A percentile compares a stretch with the other conserved stretches of the same genome.
Evolutionary conservation across 2,888 invertebrate genomes (phyloP).

Genomic region (Drosophila testacea): DNA sequence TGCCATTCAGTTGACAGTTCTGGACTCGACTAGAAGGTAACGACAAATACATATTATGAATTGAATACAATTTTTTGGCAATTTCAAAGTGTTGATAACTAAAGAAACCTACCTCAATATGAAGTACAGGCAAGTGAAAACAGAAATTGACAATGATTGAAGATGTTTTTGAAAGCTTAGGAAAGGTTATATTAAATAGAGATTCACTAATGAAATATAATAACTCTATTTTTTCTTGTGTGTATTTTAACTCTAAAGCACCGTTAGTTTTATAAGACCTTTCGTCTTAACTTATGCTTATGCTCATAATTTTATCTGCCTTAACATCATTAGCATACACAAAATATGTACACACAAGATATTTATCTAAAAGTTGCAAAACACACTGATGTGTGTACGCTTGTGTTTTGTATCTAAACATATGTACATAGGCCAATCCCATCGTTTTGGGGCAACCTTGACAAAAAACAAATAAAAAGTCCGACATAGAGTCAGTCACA

Average conservation of each 20-base stretch:
- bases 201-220: neutral
- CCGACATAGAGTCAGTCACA: slow-evolving; percentile 3
- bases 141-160: slow-evolving; percentile 5
- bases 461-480: slow-evolving; percentile 13
- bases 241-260: neutral
- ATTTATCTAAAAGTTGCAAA: slow-evolving; percentile 41
- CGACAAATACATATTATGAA: neutral
- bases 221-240: no score
- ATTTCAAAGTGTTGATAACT: slow-evolving; percentile 33
- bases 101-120: slow-evolving; percentile 63
- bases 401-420: slow-evolving; percentile 19
- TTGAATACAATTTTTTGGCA: slow-evolving; percentile 6
- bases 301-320: slow-evolving; percentile 37
- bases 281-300: slow-evolving; percentile 17
- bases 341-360: slow-evolving; percentile 36
- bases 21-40: slow-evolving; percentile 30
- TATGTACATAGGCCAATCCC: slow-evolving; percentile 36
- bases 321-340: slow-evolving; percentile 39
- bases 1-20: slow-evolving; percentile 35
- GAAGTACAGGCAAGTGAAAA: slow-evolving; percentile 3
- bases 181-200: neutral
- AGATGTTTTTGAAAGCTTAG: neutral
- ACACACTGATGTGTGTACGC: slow-evolving; percentile 1
- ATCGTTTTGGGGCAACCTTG: slow-evolving; percentile 47
- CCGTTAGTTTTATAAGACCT: slow-evolving; percentile 22